Percentiles rank a stretch among this genome's conserved stretches.
Conservation (phyloP, 2,888 invertebrate genomes). For the Drosophila prolongata region DNA sequence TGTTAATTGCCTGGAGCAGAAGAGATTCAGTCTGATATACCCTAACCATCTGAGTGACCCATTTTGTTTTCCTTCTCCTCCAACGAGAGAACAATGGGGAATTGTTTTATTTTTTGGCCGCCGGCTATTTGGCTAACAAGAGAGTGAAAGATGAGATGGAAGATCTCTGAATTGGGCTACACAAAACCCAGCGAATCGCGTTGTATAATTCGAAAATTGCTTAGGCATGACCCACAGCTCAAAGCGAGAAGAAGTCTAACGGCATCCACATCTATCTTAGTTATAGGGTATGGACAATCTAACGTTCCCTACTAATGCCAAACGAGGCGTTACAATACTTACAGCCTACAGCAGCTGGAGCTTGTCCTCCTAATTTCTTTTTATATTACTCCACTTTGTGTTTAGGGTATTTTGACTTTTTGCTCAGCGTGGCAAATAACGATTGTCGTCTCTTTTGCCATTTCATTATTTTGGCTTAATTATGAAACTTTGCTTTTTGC, state of each 20-base stretch:
- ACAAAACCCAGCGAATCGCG: constrained; percentile 23
- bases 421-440: constrained; percentile 19
- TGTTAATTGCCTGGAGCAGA: constrained; percentile 17
- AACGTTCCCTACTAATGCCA: constrained; percentile 19
- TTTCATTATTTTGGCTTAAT: constrained; percentile 35
- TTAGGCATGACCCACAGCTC: constrained; percentile 37
- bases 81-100: constrained; percentile 56
- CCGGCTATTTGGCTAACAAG: constrained; percentile 59
- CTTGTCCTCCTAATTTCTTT: constrained; percentile 10
- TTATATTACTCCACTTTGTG: background rate
- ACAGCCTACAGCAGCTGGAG: background rate
- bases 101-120: constrained; percentile 50
- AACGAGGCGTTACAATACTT: constrained; percentile 45
- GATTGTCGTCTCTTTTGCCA: constrained; percentile 25
- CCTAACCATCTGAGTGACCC: constrained; percentile 50
- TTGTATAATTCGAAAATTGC: constrained; percentile 37
- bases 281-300: constrained; percentile 6
- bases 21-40: constrained; percentile 15
- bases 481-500: constrained; percentile 25
- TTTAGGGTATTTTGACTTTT: background rate
- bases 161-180: constrained; percentile 30
- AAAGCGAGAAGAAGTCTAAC: constrained; percentile 17
- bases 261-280: constrained; percentile 20
- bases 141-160: constrained; percentile 18
- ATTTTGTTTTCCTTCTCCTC: constrained; percentile 46